phyloP scores from a whole-genome alignment of 2,113 vertebrate genomes.

The Tachysurus vachellii region DNA sequence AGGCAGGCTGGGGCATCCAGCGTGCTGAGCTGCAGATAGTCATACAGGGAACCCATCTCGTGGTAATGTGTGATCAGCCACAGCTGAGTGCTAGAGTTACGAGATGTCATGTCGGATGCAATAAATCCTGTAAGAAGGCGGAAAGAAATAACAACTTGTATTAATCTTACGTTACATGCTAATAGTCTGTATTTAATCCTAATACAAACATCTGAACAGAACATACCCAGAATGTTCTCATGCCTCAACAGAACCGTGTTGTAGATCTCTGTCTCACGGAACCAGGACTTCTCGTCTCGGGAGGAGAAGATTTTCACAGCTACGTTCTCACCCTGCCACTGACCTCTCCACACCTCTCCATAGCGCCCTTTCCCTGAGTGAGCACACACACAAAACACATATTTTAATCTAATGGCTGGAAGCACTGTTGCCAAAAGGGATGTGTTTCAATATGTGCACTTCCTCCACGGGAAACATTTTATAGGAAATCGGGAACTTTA shows the following conservation, averaged over 20 bases:
- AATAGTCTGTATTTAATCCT: background rate
- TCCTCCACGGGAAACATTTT: conserved; percentile 1
- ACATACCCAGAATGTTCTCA: conserved; percentile 91
- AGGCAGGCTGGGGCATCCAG: conserved; percentile 90
- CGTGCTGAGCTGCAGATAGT: conserved; percentile 93
- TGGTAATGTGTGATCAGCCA: conserved; percentile 99
- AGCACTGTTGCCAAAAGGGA: conserved; percentile 5
- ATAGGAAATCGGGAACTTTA: conserved; percentile 1
- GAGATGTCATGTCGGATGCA: conserved; percentile 97
- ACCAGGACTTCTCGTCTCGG: conserved; percentile 98
- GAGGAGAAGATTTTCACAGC: conserved; percentile 99
- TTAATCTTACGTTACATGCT: background rate
- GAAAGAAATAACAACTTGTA: background rate
- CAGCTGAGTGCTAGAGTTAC: conserved; percentile 97
- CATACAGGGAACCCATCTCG: conserved; percentile 95
- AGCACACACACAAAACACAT: background rate
- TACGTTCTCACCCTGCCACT: conserved; percentile 96
- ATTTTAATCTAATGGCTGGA: background rate
- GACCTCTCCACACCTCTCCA: conserved; percentile 95
- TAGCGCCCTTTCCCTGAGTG: conserved; percentile 92
- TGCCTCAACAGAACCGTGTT: conserved; percentile 96
- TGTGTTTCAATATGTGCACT: background rate
- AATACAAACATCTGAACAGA: background rate
- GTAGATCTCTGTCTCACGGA: conserved; percentile 97
- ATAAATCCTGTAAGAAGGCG: conserved; percentile 82